These are phyloP conservation scores for Nesidiocoris tenuis DNA, from an alignment of 2,888 invertebrate genomes.

Conservation along the genomic window DNA sequence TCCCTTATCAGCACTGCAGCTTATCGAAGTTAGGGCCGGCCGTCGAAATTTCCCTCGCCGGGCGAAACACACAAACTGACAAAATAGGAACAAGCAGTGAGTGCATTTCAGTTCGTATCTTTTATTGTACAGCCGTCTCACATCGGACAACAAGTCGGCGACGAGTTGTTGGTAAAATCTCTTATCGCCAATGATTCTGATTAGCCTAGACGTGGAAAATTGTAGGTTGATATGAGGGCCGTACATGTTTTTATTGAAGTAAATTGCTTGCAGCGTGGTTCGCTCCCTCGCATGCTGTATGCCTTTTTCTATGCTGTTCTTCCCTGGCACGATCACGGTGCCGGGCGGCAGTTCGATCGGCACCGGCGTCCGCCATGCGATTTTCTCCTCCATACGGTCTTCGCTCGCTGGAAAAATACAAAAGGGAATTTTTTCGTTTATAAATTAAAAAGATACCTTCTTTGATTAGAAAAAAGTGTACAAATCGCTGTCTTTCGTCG, in stretches of 20 bases:
- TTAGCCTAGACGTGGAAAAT: background rate
- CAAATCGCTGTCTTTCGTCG: too few species aligned
- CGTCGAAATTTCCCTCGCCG: too few species aligned
- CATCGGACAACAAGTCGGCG: slow-evolving; percentile 27
- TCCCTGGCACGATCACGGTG: slow-evolving; percentile 63
- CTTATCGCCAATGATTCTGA: background rate
- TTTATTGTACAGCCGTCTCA: slow-evolving; percentile 33
- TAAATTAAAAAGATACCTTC: too few species aligned
- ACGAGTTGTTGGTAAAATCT: slow-evolving; percentile 3
- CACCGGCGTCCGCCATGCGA: slow-evolving; percentile 71
- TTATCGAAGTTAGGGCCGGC: too few species aligned
- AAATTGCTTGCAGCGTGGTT: slow-evolving; percentile 74
- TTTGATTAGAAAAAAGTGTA: too few species aligned
- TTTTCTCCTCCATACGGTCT: slow-evolving; percentile 73
- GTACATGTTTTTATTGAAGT: slow-evolving; percentile 64
- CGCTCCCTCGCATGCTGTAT: slow-evolving; percentile 85
- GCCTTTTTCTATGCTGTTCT: slow-evolving; percentile 81
- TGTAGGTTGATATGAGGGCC: background rate
- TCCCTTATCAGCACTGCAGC: too few species aligned
- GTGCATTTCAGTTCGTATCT: slow-evolving; percentile 39
- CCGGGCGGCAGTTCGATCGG: slow-evolving; percentile 69
- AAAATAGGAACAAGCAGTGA: slow-evolving; percentile 12
- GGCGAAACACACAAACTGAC: background rate
- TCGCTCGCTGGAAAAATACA: slow-evolving; percentile 53
- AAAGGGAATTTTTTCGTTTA: too few species aligned